Evolutionary conservation across 2,797 vertebrate species (phyloP).

Genomic region (Sylvilagus floridanus): DNA sequence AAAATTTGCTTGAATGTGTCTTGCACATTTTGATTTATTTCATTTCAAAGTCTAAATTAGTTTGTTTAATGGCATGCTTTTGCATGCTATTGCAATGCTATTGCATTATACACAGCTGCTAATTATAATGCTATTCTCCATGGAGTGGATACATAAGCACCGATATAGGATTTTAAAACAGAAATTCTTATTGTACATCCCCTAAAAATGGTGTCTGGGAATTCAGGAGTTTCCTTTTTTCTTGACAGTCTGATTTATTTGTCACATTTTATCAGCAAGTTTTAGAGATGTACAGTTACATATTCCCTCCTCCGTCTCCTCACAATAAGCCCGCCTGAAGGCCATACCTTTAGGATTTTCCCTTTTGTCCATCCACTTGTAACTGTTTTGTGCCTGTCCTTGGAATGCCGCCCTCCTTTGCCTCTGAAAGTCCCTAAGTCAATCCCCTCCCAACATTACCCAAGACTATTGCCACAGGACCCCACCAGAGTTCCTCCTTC

Average conservation of each 20-base stretch:
- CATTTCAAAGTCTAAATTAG: slow-evolving; percentile 3
- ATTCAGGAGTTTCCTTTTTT: neutral
- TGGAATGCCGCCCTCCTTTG: neutral
- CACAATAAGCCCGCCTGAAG: neutral
- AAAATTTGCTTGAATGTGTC: slow-evolving; percentile 33
- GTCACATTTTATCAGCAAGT: neutral
- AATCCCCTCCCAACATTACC: neutral
- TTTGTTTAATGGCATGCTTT: neutral
- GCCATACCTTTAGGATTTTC: neutral
- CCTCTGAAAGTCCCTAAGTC: neutral
- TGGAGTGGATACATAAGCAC: neutral
- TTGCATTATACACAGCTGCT: neutral
- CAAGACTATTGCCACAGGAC: neutral
- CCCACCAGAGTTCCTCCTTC: neutral
- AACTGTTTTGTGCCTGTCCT: neutral
- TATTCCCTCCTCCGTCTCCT: rapidly evolving
- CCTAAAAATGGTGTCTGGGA: neutral
- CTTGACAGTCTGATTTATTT: neutral
- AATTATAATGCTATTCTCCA: neutral
- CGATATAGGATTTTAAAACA: neutral
- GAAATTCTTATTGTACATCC: neutral
- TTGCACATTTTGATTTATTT: slow-evolving; percentile 34
- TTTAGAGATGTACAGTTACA: neutral
- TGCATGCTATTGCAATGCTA: neutral
- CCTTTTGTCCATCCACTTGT: neutral